Conservation (phyloP, 2,113 vertebrate species). For the Leucoraja erinaceus region DNA sequence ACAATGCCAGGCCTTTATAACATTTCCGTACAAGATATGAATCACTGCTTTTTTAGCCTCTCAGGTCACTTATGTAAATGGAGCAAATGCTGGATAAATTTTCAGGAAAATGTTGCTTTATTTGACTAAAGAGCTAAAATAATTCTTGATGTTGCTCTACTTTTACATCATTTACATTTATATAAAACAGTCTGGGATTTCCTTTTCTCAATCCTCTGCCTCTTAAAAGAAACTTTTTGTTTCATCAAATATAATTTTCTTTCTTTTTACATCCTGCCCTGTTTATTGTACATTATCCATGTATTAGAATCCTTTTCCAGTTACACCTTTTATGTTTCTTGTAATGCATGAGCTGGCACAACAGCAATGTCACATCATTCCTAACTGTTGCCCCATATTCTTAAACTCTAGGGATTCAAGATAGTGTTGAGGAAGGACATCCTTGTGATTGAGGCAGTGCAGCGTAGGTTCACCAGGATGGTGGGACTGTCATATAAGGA, state of each 20-base stretch:
- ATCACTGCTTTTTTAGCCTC: neutral
- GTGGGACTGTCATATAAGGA: too few relatives aligned
- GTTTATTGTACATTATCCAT: neutral
- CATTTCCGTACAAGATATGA: neutral
- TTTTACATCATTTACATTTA: neutral
- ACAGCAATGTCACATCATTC: too few relatives aligned
- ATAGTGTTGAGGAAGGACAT: neutral
- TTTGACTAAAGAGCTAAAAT: neutral
- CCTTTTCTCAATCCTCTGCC: neutral
- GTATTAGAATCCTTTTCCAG: neutral
- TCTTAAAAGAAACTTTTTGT: neutral
- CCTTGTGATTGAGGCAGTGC: too few relatives aligned
- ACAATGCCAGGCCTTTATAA: too few relatives aligned
- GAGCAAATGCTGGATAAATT: neutral
- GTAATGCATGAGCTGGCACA: neutral
- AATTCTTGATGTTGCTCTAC: neutral
- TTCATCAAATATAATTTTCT: neutral
- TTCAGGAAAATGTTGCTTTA: neutral
- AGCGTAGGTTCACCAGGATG: too few relatives aligned
- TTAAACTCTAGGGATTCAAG: neutral
- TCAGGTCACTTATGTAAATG: neutral
- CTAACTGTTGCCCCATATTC: too few relatives aligned
- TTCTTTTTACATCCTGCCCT: neutral
- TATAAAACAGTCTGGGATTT: neutral
- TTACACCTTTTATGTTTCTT: neutral